phyloP scores from a whole-genome alignment of 2,888 invertebrate genomes.

The Seira ritae region DNA sequence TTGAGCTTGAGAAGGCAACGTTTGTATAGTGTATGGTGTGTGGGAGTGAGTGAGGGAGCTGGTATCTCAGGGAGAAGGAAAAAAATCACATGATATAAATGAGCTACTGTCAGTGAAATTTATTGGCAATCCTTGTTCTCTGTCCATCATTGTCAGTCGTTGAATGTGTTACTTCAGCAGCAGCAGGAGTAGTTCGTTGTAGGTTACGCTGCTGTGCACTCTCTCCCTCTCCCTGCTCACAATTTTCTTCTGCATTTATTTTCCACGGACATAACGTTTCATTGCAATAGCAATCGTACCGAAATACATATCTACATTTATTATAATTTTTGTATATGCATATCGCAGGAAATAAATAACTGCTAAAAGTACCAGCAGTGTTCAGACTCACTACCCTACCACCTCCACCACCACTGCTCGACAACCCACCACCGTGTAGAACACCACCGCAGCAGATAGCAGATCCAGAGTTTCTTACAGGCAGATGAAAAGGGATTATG shows the following conservation, averaged over 20 bases:
- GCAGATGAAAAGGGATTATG: no score
- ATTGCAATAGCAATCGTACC: not conserved
- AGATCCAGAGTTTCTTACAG: no score
- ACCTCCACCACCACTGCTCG: no score
- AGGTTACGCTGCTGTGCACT: not conserved
- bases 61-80: slow-evolving; percentile 40
- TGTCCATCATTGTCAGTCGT: slow-evolving; percentile 59
- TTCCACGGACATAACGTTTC: slow-evolving; percentile 1
- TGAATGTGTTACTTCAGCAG: slow-evolving; percentile 37
- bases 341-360: not conserved
- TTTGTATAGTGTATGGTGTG: slow-evolving; percentile 7
- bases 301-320: not conserved
- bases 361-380: not conserved
- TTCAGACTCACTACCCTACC: no score
- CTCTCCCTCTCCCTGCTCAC: not conserved
- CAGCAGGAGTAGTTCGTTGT: not conserved
- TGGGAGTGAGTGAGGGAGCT: slow-evolving; percentile 14
- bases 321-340: not conserved
- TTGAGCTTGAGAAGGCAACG: no score
- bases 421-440: no score
- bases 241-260: slow-evolving; percentile 1
- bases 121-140: slow-evolving; percentile 65
- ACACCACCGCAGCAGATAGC: no score
- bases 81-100: slow-evolving; percentile 64
- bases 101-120: slow-evolving; percentile 64